Conservation (phyloP, 1,140 invertebrate species). For the Diachasma alloeum region DNA sequence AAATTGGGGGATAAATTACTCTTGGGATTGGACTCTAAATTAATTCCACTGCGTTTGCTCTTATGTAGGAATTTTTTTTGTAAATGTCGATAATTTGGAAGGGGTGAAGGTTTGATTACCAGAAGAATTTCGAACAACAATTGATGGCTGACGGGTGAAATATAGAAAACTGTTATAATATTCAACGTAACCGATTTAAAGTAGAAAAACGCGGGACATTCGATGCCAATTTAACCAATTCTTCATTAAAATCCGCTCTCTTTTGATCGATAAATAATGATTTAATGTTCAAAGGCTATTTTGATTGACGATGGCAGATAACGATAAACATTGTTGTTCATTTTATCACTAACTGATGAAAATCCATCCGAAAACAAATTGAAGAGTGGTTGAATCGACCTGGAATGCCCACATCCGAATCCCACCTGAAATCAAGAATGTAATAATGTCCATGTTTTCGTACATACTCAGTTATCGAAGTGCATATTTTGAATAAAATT, state of each 20-base stretch:
- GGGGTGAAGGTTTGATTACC: background rate
- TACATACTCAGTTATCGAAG: background rate
- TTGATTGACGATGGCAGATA: no score
- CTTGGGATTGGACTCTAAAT: background rate
- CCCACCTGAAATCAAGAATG: slow-evolving; percentile 45
- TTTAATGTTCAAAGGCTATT: no score
- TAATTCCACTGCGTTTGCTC: background rate
- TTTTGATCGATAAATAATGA: no score
- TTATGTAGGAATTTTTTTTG: background rate
- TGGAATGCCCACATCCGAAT: background rate
- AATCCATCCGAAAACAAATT: no score
- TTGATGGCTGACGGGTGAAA: background rate
- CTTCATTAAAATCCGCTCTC: background rate
- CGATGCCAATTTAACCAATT: background rate
- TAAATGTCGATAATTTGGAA: background rate
- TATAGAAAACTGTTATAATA: background rate
- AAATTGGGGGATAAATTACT: background rate
- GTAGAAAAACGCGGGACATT: background rate
- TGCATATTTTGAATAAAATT: background rate
- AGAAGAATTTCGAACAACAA: background rate
- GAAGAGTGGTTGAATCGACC: background rate
- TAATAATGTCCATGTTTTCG: slow-evolving; percentile 60
- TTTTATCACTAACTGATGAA: no score
- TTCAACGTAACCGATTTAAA: background rate
- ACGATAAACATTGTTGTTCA: no score